Evolutionary conservation across 2,888 invertebrate genomes (phyloP).

Genomic region (Drosophila atroscutellata): DNA sequence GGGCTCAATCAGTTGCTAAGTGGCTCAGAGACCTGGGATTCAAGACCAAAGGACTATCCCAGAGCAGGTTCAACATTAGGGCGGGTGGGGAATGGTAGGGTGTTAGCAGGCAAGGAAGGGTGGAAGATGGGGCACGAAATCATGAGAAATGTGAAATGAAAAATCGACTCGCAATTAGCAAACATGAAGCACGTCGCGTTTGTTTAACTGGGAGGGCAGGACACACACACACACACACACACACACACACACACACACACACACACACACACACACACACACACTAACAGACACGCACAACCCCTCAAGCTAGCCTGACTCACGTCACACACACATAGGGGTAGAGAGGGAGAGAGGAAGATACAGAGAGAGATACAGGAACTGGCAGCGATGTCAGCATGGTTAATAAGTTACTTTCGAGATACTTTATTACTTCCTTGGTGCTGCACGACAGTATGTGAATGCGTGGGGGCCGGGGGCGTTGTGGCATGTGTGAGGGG

Average conservation of each 20-base stretch:
- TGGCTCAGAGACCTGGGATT: conserved; percentile 43
- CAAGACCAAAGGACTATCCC: conserved; percentile 22
- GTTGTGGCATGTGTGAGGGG: neutral
- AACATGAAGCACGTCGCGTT: conserved; percentile 72
- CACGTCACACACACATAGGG: conserved; percentile 16
- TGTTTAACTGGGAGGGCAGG: conserved; percentile 34
- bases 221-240: conserved; percentile 19
- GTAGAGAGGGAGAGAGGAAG: conserved; percentile 20
- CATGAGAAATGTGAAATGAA: conserved; percentile 77
- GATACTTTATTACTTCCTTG: conserved; percentile 82
- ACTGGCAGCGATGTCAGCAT: conserved; percentile 76
- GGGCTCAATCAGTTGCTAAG: conserved; percentile 69
- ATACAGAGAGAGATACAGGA: conserved; percentile 46
- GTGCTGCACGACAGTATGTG: conserved; percentile 53
- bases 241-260: conserved; percentile 18
- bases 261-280: conserved; percentile 22
- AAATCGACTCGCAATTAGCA: conserved; percentile 81
- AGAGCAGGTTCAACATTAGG: neutral
- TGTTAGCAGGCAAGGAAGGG: neutral
- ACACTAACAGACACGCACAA: conserved; percentile 17
- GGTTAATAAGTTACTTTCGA: conserved; percentile 81
- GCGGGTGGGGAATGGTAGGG: too few species aligned
- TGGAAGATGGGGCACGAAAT: conserved; percentile 25
- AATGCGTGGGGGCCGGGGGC: neutral
- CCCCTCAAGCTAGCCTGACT: conserved; percentile 33